Evolutionary conservation across 2,113 vertebrate species (phyloP).

Genomic region (Salvelinus sp.): DNA sequence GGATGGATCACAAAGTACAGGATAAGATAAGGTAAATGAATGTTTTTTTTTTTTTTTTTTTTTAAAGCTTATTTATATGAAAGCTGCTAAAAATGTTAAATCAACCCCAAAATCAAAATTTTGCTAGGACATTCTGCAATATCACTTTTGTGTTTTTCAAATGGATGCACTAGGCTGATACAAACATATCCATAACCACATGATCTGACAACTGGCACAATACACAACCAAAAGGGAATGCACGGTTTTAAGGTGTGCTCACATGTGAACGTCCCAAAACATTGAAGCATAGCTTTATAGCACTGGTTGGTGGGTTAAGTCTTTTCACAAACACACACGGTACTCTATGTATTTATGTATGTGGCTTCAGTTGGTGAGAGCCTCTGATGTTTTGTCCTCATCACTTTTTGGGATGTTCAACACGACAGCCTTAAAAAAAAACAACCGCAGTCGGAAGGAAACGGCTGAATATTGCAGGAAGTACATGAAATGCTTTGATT

Average conservation of each 20-base stretch:
- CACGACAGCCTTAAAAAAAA: not conserved
- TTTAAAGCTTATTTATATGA: not conserved
- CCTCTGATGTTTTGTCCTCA: not conserved
- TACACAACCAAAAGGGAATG: not conserved
- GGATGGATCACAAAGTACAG: not conserved
- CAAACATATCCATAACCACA: not conserved
- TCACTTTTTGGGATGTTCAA: constrained; percentile 9
- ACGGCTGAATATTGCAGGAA: constrained; percentile 26
- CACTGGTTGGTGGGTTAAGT: not conserved
- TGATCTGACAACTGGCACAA: not conserved
- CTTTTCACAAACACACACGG: not conserved
- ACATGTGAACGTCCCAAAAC: too few relatives aligned
- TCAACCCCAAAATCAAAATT: not conserved
- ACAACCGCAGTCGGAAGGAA: not conserved
- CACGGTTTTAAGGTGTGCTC: not conserved
- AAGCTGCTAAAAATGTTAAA: not conserved
- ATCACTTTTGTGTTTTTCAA: too few relatives aligned
- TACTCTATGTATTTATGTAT: not conserved
- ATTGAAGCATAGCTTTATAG: not conserved
- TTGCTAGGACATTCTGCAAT: not conserved
- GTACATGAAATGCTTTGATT: constrained; percentile 47
- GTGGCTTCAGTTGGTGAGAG: not conserved
- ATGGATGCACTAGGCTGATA: too few relatives aligned
- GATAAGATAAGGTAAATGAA: not conserved
- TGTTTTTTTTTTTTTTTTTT: not conserved